Evolutionary conservation across 1,140 invertebrate species (phyloP), one percentile per base, ranked within the genome.

Genomic region (Temnothorax nylanderi): DNA sequence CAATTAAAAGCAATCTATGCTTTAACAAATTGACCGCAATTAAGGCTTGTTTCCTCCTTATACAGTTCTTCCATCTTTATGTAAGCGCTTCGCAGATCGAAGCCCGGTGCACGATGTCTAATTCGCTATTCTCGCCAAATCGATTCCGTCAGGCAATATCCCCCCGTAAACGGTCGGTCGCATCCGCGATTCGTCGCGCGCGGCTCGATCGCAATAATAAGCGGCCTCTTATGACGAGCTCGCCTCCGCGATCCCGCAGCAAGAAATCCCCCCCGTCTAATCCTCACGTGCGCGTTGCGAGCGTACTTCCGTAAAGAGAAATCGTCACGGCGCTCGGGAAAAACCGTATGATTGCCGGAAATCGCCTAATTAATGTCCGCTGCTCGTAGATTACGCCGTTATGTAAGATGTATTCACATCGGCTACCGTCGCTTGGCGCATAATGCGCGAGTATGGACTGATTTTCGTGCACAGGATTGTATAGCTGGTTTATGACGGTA

Each of bases 311-410:
- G 80, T 44, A 56, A n/a, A 74, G 69, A 74, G 80, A 60, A 60
- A 74, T 84, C 54, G 71, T 44, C 37, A 47, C 32, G 67, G 26
- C 37, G 13, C 54, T 18, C 54, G 54, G 80, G 51, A 82, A 82
- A 84, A 84, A 74, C 69, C 80, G 69, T 56, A n/a, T 84, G 80
- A 84, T 84, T 74, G 44, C 80, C 67, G 80, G 80, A 82, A 82
- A 84, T 74, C 18, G 5, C 54, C 32, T 84, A 84, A 84, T 84
- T 84, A 74, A 60, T 74, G 54, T 84, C 54, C 54, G 69, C 56
- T 13, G 54, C 54, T 60, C 18, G 41, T 47, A 84, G 58, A 84
- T 84, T 74, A 74, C 54, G 34, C 26, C 26, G 54, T 84, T 84
- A 84, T n/a, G n/a, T 60, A 84, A 84, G 41, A 37, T 56, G 32